Percentiles rank a stretch among this genome's conserved stretches.
Evolutionary conservation across 2,888 invertebrate genomes (phyloP).

Genomic region (Cephus pulcher): DNA sequence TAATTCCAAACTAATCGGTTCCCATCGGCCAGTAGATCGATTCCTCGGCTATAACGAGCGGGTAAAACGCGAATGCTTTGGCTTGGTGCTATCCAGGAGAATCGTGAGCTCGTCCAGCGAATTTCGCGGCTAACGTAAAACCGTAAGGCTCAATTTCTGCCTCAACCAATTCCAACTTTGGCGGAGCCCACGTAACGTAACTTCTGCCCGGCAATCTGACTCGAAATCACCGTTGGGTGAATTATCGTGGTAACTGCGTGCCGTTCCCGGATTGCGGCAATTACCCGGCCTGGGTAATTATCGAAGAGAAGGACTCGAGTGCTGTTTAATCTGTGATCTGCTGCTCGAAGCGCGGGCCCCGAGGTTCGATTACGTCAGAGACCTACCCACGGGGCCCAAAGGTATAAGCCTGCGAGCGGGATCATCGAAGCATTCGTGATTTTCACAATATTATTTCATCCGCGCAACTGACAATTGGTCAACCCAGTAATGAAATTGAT

Average conservation of each 20-base stretch:
- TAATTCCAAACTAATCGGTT: background rate
- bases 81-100: too few relatives aligned
- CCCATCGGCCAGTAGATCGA: background rate
- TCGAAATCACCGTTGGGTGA: slow-evolving; percentile 63
- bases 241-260: slow-evolving; percentile 62
- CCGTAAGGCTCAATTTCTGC: slow-evolving; percentile 34
- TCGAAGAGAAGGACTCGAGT: slow-evolving; percentile 61
- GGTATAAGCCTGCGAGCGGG: slow-evolving; percentile 5
- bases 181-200: slow-evolving; percentile 52
- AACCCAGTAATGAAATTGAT: background rate
- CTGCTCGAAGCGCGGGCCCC: slow-evolving; percentile 35
- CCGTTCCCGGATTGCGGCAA: slow-evolving; percentile 64
- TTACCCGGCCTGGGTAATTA: slow-evolving; percentile 63
- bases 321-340: slow-evolving; percentile 65
- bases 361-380: slow-evolving; percentile 55
- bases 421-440: slow-evolving; percentile 41
- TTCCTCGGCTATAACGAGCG: too few relatives aligned
- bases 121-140: background rate
- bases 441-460: slow-evolving; percentile 49
- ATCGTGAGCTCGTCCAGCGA: background rate
- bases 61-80: too few relatives aligned
- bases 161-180: slow-evolving; percentile 64
- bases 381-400: slow-evolving; percentile 31
- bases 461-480: slow-evolving; percentile 5
- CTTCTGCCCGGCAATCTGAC: slow-evolving; percentile 62